These are phyloP conservation scores for Chrysotoxum bicinctum DNA, from an alignment of 2,888 invertebrate species.

Conservation along the genomic window DNA sequence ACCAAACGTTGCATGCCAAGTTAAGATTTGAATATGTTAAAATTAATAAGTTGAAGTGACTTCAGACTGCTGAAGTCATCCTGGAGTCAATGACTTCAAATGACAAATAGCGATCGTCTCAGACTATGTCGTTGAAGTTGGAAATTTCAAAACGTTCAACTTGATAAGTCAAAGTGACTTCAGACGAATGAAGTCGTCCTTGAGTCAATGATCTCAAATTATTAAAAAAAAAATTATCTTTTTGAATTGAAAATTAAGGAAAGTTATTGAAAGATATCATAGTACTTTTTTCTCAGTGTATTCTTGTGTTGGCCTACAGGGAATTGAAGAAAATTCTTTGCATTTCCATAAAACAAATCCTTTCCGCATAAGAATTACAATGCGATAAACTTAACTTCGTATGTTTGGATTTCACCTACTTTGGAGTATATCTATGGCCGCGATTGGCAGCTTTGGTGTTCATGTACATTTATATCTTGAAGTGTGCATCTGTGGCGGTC, in stretches of 20 bases:
- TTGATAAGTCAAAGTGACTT: neutral
- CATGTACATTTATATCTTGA: conserved; percentile 10
- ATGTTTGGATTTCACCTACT: conserved; percentile 27
- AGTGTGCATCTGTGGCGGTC: conserved; percentile 12
- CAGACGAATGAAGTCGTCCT: neutral
- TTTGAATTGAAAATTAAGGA: neutral
- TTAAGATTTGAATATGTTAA: too few relatives aligned
- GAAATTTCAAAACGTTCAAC: too few relatives aligned
- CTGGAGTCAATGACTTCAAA: too few relatives aligned
- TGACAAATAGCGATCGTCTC: too few relatives aligned
- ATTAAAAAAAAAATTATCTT: neutral
- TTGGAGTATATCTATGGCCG: neutral
- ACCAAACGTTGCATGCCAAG: too few relatives aligned
- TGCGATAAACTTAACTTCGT: conserved; percentile 20
- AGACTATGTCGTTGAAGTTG: too few relatives aligned
- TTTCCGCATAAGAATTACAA: conserved; percentile 12
- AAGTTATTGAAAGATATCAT: too few relatives aligned
- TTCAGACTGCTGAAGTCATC: too few relatives aligned
- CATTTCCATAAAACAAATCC: conserved; percentile 13
- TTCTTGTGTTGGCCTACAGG: neutral
- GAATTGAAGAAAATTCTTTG: conserved; percentile 7
- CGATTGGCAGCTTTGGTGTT: neutral
- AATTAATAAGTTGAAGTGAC: too few relatives aligned
- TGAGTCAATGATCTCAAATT: neutral
- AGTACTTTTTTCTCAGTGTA: neutral